phyloP scores from a whole-genome alignment of 2,797 vertebrate species.

The Pseudochirops corinnae region DNA sequence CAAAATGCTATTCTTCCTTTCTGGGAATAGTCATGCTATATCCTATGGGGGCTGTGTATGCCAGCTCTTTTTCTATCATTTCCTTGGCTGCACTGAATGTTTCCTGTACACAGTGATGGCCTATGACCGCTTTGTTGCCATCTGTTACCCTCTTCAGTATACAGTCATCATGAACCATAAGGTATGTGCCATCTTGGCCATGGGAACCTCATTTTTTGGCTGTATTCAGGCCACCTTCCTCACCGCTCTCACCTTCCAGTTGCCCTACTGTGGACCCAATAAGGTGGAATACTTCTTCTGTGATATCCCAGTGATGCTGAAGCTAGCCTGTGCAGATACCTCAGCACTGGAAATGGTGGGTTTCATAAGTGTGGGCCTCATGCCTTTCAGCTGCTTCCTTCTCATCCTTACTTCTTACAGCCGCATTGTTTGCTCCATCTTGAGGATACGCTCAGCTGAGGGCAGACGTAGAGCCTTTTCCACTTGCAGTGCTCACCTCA shows the following conservation, averaged over 20 bases:
- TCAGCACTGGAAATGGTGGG: constrained; percentile 66
- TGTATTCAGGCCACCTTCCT: constrained; percentile 78
- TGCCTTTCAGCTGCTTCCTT: constrained; percentile 74
- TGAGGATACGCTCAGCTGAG: constrained; percentile 69
- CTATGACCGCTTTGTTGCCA: constrained; percentile 81
- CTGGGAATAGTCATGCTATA: constrained; percentile 58
- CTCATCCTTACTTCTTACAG: constrained; percentile 78
- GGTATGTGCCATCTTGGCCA: constrained; percentile 60
- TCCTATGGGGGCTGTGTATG: constrained; percentile 74
- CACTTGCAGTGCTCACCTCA: constrained; percentile 79
- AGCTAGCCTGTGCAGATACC: constrained; percentile 79
- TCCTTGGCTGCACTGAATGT: constrained; percentile 80
- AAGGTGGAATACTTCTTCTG: constrained; percentile 82
- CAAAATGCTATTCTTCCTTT: constrained; percentile 75
- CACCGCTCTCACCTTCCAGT: constrained; percentile 74
- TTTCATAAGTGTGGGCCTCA: constrained; percentile 74
- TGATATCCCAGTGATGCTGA: constrained; percentile 80
- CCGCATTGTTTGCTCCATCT: constrained; percentile 66
- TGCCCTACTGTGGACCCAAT: constrained; percentile 79
- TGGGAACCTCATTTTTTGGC: constrained; percentile 71
- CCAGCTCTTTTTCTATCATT: constrained; percentile 82
- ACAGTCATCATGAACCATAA: constrained; percentile 67
- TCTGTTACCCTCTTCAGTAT: constrained; percentile 78
- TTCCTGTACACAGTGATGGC: constrained; percentile 82
- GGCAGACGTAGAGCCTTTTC: constrained; percentile 68